phyloP scores from a whole-genome alignment of 2,113 vertebrate species.

The Actenoides hombroni region DNA sequence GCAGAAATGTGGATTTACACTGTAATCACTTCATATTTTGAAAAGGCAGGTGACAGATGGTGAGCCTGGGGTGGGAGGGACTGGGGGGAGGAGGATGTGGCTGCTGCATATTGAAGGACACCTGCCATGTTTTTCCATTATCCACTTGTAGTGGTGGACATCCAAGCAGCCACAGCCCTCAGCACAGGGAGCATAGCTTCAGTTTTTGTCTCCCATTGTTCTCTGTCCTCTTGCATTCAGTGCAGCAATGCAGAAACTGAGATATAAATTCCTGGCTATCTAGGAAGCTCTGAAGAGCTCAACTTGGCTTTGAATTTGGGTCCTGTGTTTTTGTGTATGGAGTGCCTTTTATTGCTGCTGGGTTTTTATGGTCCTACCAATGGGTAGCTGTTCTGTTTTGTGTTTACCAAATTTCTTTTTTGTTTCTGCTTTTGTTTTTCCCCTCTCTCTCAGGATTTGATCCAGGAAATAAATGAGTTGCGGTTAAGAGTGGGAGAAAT shows the following conservation, averaged over 20 bases:
- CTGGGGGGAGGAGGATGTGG: background rate
- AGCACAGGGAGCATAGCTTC: background rate
- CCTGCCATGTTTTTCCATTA: background rate
- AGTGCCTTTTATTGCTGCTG: background rate
- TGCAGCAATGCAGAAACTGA: background rate
- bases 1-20: fast-evolving
- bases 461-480: constrained; percentile 90
- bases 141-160: too few relatives aligned
- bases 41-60: background rate
- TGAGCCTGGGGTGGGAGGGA: background rate
- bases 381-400: background rate
- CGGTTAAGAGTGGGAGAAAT: constrained; percentile 88
- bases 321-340: background rate
- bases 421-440: background rate
- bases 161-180: background rate
- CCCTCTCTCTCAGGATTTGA: constrained; percentile 78
- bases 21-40: background rate
- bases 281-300: background rate
- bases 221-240: background rate
- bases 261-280: background rate
- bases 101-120: background rate
- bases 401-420: background rate
- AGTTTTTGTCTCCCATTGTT: background rate
- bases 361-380: background rate
- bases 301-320: background rate